Evolutionary conservation across 2,113 vertebrate species (phyloP), one percentile per base, ranked within the genome.

Genomic region (Centropus bengalensis): DNA sequence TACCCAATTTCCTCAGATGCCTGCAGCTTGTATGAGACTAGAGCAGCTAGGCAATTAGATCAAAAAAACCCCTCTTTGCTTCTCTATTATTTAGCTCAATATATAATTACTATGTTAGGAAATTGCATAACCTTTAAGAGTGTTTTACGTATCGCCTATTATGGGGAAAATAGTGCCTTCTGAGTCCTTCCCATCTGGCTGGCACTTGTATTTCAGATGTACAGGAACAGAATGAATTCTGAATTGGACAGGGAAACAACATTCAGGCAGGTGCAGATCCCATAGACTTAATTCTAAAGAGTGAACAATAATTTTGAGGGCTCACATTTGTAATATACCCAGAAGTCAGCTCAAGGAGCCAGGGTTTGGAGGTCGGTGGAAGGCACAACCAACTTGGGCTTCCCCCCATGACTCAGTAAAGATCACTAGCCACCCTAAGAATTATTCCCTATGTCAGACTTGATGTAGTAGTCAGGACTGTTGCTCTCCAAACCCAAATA

Each of bases 61-160:
- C 7, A 8, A 60, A 69, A 70, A 1, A 7, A 67, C 22, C 24
- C 52, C 44, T 81, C 85, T 88, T 56, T 64, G 88, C 91, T 88
- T 55, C 95, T 90, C 82, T 94, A 80, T 93, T 96, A 95, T 95
- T 96, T 93, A 96, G 93, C 84, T 94, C 89, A 38, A 71, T 81
- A 55, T 68, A 26, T 91, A 96, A 96, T 94, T 95, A 93, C 82
- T 68, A 84, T 2, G 69, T 96, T 90, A 70, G 76, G 86, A 82
- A 95, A 89, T 51, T 86, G 52, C 79, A 89, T 36, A 93, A 94
- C 82, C 93, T 91, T 88, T 75, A 83, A 85, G 90, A 56, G 73
- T 88, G 94, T 83, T 96, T 93, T 78, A 86, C 84, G 82, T 86
- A 10, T 11, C 64, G 71, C 6, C 67, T 74, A 10, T 88, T 82